A percentile compares a stretch with the other conserved stretches of the same genome.
Evolutionary conservation across 2,797 vertebrate species (phyloP).

Genomic region (Myotis planiceps): DNA sequence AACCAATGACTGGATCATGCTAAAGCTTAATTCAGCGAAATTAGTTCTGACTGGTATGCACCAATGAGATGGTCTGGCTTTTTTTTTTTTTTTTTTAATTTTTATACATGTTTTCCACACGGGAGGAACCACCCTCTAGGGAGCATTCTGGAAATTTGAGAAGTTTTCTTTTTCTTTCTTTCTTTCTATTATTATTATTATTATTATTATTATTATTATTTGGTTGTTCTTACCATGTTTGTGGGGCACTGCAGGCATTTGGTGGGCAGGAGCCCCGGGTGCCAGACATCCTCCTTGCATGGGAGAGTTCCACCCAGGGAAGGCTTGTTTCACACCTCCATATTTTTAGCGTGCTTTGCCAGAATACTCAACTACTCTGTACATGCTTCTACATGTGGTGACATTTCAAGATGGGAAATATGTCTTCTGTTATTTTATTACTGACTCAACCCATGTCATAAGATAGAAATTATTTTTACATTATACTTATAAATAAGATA

Average conservation of each 20-base stretch:
- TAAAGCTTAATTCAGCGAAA: not conserved
- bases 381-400: not conserved
- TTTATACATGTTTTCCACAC: not conserved
- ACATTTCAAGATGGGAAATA: not conserved
- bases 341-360: not conserved
- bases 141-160: not conserved
- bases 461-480: not conserved
- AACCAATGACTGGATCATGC: not conserved
- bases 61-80: not conserved
- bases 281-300: not conserved
- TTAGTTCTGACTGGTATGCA: not conserved
- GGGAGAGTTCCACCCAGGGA: not conserved
- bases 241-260: not conserved
- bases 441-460: not conserved
- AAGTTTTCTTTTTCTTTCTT: not conserved
- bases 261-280: not conserved
- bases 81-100: not conserved
- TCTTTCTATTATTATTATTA: no score
- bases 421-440: not conserved
- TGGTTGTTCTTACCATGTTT: not conserved
- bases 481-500: not conserved
- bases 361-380: not conserved
- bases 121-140: not conserved
- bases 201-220: no score
- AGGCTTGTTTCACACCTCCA: not conserved